These are phyloP conservation scores for Phylloscopus whistleri DNA, from an alignment of 2,113 vertebrate species.

Conservation along the genomic window DNA sequence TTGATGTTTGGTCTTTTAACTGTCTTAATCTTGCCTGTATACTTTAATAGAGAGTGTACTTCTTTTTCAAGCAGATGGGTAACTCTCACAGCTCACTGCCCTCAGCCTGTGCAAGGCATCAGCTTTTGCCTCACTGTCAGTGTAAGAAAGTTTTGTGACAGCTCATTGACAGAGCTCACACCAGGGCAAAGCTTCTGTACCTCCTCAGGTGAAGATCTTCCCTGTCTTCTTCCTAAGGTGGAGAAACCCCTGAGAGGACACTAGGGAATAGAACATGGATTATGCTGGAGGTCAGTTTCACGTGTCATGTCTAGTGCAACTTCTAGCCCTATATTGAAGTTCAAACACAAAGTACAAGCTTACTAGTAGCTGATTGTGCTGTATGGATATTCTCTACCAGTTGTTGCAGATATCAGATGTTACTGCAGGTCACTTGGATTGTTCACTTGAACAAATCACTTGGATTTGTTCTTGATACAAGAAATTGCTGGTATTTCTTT, in stretches of 20 bases:
- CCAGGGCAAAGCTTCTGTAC: not conserved
- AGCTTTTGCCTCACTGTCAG: not conserved
- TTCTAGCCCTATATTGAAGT: not conserved
- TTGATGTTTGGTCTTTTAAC: not conserved
- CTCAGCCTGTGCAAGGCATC: not conserved
- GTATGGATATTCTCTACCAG: not conserved
- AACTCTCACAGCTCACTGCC: not conserved
- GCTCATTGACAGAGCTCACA: not conserved
- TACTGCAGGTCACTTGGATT: not conserved
- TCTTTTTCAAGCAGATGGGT: not conserved
- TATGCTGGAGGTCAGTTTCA: not conserved
- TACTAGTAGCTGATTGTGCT: not conserved
- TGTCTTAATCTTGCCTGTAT: not conserved
- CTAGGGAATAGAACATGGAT: not conserved
- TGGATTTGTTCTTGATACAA: not conserved
- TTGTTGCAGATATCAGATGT: not conserved
- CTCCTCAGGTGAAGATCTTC: not conserved
- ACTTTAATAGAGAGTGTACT: not conserved
- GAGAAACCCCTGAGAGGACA: not conserved
- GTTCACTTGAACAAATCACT: not conserved
- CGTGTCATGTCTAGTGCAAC: rapidly evolving
- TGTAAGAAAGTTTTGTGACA: not conserved
- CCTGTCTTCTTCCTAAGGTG: not conserved
- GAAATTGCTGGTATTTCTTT: not conserved
- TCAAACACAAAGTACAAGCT: not conserved